Evolutionary conservation across 1,140 invertebrate species (phyloP).

Genomic region (Adoxophyes honmai): DNA sequence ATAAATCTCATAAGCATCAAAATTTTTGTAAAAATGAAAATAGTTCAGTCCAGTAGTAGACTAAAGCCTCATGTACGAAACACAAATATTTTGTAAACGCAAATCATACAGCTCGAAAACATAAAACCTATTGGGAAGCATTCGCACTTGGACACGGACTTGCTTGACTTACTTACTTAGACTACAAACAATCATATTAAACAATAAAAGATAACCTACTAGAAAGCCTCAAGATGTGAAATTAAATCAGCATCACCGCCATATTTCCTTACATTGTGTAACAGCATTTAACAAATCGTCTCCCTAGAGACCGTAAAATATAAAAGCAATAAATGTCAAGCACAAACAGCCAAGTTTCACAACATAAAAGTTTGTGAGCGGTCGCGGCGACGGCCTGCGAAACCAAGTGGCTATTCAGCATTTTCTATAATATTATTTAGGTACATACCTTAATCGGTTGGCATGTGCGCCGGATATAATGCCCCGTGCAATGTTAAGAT

Average conservation of each 20-base stretch:
- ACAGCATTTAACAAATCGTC: slow-evolving; percentile 45
- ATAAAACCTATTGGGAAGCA: too few species aligned
- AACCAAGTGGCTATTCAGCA: slow-evolving; percentile 56
- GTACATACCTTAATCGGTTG: background rate
- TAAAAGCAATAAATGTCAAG: slow-evolving; percentile 70
- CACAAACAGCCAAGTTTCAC: slow-evolving; percentile 65
- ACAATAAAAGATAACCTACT: too few species aligned
- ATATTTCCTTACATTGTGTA: slow-evolving; percentile 32
- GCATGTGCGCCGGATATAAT: slow-evolving; percentile 1
- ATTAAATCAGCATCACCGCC: slow-evolving; percentile 20
- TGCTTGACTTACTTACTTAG: too few species aligned
- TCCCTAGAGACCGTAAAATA: slow-evolving; percentile 59
- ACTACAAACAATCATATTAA: too few species aligned
- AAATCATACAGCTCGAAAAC: too few species aligned
- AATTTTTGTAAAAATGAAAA: too few species aligned
- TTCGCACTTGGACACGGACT: too few species aligned
- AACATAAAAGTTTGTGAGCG: slow-evolving; percentile 61
- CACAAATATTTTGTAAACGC: too few species aligned
- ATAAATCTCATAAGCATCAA: too few species aligned
- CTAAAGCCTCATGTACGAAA: too few species aligned
- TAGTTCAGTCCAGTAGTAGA: too few species aligned
- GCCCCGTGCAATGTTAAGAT: background rate
- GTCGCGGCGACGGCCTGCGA: slow-evolving; percentile 38
- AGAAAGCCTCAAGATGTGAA: slow-evolving; percentile 23
- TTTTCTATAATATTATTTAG: slow-evolving; percentile 49